Percentiles rank a stretch among this genome's conserved stretches.
These are phyloP conservation scores for Melanocharis versteri DNA, from an alignment of 2,113 vertebrate species.

Conservation along the genomic window DNA sequence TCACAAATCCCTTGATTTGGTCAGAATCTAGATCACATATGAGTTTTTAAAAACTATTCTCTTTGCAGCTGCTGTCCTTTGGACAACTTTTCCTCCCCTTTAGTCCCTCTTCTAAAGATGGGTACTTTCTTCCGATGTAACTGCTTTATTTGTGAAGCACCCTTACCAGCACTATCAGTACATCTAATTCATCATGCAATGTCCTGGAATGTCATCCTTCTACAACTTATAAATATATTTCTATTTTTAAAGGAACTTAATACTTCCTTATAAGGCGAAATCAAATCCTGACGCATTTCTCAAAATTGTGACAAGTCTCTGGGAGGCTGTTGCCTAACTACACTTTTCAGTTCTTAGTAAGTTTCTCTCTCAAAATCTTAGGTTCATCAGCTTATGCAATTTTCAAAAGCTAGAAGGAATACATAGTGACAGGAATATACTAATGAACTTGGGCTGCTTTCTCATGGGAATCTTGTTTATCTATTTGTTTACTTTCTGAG, in stretches of 20 bases:
- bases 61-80: not conserved
- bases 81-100: not conserved
- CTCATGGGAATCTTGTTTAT: not conserved
- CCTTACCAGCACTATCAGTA: not conserved
- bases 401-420: not conserved
- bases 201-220: not conserved
- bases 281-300: not conserved
- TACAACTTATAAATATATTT: not conserved
- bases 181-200: not conserved
- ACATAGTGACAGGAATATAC: not conserved
- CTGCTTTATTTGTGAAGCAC: not conserved
- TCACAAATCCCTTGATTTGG: not conserved
- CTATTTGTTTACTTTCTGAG: not conserved
- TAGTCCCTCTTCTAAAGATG: not conserved
- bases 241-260: constrained; percentile 6
- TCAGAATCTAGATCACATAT: not conserved
- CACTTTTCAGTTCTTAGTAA: not conserved
- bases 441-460: not conserved
- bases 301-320: not conserved
- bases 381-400: not conserved
- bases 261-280: not conserved
- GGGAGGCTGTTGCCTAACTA: not conserved
- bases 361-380: not conserved
- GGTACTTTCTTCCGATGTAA: not conserved
- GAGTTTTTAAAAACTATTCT: not conserved